These are phyloP conservation scores for Parapristionchus giblindavisi DNA, from an alignment of 2,888 invertebrate species.

Conservation along the genomic window DNA sequence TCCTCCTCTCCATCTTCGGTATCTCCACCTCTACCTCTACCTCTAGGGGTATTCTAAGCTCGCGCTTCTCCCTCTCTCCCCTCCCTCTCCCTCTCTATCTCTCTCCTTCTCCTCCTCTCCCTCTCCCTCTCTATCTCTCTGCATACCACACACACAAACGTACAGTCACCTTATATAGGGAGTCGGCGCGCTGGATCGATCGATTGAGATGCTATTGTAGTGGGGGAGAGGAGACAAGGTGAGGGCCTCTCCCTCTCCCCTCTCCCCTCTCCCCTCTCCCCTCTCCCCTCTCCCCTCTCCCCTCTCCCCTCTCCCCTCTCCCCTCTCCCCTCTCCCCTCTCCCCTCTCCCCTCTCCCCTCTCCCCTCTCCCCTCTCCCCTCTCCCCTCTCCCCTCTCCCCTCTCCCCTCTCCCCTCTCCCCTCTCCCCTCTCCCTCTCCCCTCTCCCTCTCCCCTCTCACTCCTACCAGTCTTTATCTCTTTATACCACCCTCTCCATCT, in stretches of 20 bases:
- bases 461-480: not conserved
- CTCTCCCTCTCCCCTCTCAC: conserved; percentile 8
- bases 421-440: not conserved
- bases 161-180: conserved; percentile 1
- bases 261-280: conserved; percentile 14
- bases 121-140: not conserved
- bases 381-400: not conserved
- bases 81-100: not conserved
- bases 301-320: not conserved
- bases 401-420: not conserved
- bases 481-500: not conserved
- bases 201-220: too few species aligned
- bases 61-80: not conserved
- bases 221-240: too few species aligned
- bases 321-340: not conserved
- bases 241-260: not conserved
- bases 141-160: not conserved
- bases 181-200: too few species aligned
- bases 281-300: not conserved
- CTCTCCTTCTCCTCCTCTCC: not conserved
- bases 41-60: not conserved
- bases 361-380: not conserved
- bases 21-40: too few species aligned
- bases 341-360: not conserved
- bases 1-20: not conserved